Conservation (phyloP, 2,888 invertebrate species). For the Agelastica alni region DNA sequence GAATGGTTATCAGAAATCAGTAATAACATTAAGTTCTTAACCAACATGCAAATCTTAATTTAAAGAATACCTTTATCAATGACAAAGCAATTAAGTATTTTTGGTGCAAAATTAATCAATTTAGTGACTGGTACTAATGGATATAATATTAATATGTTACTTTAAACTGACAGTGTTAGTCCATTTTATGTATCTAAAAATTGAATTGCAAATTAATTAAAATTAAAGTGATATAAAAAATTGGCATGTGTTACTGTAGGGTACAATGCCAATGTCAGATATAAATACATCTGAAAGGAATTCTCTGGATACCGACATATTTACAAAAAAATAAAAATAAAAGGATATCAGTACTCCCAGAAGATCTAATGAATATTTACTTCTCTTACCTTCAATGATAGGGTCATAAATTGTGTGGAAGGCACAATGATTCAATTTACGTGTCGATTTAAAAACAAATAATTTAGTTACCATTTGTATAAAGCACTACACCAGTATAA, state of each 20-base stretch:
- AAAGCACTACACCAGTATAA: conserved; percentile 26
- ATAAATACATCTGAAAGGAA: conserved; percentile 32
- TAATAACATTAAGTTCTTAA: too few species aligned
- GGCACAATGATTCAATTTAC: conserved; percentile 50
- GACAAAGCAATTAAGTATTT: too few species aligned
- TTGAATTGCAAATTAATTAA: not conserved
- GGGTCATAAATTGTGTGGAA: conserved; percentile 49
- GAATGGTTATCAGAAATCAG: too few species aligned
- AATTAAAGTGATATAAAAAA: conserved; percentile 28
- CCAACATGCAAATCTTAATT: too few species aligned
- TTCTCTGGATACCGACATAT: conserved; percentile 8
- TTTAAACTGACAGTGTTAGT: too few species aligned
- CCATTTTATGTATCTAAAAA: not conserved
- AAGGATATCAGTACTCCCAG: not conserved
- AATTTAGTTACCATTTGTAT: conserved; percentile 56
- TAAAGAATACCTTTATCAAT: too few species aligned
- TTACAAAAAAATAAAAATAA: conserved; percentile 9
- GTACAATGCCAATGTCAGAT: conserved; percentile 45
- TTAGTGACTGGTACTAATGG: too few species aligned
- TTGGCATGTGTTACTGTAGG: conserved; percentile 36
- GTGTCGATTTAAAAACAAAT: conserved; percentile 49
- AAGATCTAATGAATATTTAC: conserved; percentile 1
- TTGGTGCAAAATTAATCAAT: too few species aligned
- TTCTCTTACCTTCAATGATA: conserved; percentile 53
- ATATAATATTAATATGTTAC: too few species aligned